Evolutionary conservation across 2,113 vertebrate species (phyloP), one percentile per base, ranked within the genome.

Genomic region (Tupaia chinensis): DNA sequence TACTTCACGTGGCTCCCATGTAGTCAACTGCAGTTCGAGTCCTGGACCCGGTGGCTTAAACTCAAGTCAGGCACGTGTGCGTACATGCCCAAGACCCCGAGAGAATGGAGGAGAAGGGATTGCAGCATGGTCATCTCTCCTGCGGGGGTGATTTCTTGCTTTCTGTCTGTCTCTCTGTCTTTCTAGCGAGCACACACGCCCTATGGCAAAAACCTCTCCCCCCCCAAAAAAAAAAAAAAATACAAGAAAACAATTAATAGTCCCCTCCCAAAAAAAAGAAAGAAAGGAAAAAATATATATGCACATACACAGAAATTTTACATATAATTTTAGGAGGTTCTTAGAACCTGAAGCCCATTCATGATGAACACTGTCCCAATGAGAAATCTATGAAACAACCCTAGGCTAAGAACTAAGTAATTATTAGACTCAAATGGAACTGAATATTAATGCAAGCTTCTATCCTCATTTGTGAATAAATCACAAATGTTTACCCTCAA

Each of bases 391-490:
- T 8, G 65, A 79, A 44, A 44, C 44, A 5, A 81, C 20, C 7
- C 27, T 34, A 82, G 15, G 27, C 87, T 70, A 74, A 93, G 34
- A 87, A 90, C 69, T 56, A 89, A 73, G 53, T 72, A 85, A 89
- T 58, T 73, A 82, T 90, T 58, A 87, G 19, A 74, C 2, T 95
- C 13, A 34, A 44, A 77, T 29, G 9, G 34, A 58, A 73, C 56
- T 7, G 10, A 29, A 58, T 69, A 89, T n/a, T 11, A 93, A 85
- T 58, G 7, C 15, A 94, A 87, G 56, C 32, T 77, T 66, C 53
- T 81, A 76, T 34, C 60, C 89, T 90, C 78, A 58, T 92, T 93
- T 95, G 85, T 85, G 69, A 66, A 29, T 60, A 93, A 93, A 65
- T 91, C 17, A 93, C 19, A 25, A 72, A 87, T 13, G 5, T 16